Percentiles rank a stretch among this genome's conserved stretches.
These are phyloP conservation scores for Tetrao urogallus DNA, from an alignment of 2,113 vertebrate species.

Conservation along the genomic window DNA sequence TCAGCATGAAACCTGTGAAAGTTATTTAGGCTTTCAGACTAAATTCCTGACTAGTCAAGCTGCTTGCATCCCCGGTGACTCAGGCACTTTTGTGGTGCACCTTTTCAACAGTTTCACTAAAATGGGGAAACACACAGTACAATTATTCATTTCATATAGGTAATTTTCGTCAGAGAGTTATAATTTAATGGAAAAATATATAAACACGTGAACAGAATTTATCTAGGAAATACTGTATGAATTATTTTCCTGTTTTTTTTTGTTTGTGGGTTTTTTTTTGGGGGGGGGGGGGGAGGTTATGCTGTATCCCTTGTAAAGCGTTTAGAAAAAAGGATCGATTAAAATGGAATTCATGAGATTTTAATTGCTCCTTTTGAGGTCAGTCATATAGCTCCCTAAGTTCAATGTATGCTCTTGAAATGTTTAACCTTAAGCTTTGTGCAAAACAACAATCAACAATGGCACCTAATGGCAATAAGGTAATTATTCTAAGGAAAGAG, in stretches of 20 bases:
- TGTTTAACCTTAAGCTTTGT: neutral
- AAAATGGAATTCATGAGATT: neutral
- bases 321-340: neutral
- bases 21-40: neutral
- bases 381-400: neutral
- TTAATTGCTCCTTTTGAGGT: neutral
- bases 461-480: neutral
- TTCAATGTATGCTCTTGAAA: neutral
- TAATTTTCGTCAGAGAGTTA: neutral
- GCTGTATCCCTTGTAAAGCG: neutral
- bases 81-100: neutral
- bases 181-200: neutral
- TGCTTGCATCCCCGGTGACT: neutral
- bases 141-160: neutral
- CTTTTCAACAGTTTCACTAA: neutral
- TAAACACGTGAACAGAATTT: neutral
- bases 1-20: neutral
- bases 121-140: neutral
- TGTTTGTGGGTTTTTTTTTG: neutral
- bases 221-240: neutral
- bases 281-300: no score
- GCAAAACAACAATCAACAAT: neutral
- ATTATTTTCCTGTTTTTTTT: neutral
- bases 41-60: neutral
- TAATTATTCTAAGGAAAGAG: neutral